These are phyloP conservation scores for Apteryx mantelli DNA, from an alignment of 2,113 vertebrate species.

Conservation along the genomic window DNA sequence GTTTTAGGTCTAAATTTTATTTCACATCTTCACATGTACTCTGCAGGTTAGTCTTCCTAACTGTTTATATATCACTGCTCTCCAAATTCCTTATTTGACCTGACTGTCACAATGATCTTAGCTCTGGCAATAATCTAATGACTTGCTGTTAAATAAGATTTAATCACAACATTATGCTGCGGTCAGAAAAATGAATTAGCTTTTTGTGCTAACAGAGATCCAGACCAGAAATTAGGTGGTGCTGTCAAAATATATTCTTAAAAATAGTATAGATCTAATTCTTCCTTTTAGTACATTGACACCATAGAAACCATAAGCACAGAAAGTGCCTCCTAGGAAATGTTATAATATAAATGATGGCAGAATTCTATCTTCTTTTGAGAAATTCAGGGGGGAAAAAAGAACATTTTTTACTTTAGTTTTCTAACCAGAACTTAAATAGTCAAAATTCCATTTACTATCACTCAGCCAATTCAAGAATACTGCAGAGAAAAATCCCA, in stretches of 20 bases:
- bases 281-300: background rate
- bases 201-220: background rate
- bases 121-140: background rate
- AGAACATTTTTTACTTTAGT: background rate
- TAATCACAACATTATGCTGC: background rate
- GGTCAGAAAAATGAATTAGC: background rate
- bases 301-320: background rate
- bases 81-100: background rate
- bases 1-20: background rate
- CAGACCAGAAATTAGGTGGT: background rate
- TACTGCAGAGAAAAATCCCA: background rate
- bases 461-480: background rate
- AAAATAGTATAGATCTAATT: background rate
- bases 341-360: background rate
- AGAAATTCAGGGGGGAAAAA: background rate
- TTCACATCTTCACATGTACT: background rate
- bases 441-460: background rate
- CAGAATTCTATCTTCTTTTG: background rate
- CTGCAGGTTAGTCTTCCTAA: background rate
- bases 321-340: background rate
- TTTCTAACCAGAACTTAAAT: background rate
- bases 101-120: background rate
- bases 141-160: background rate
- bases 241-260: background rate
- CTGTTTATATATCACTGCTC: background rate